Evolutionary conservation across 1,140 invertebrate genomes (phyloP).

Genomic region (Drosophila nebulosa): DNA sequence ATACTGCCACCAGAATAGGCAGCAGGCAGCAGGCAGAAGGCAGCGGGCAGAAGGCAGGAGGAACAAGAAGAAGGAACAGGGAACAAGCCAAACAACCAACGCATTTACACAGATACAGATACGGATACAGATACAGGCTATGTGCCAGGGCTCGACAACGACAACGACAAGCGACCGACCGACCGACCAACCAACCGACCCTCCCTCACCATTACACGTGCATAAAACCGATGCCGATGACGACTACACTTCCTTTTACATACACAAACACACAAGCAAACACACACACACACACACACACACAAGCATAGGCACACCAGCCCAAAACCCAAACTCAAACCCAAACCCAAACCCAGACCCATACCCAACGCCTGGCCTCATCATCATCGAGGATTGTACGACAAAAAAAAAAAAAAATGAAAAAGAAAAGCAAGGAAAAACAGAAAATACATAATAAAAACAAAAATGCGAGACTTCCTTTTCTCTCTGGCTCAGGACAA

Average conservation of each 20-base stretch:
- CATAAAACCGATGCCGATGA: constrained; percentile 35
- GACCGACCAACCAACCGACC: constrained; percentile 11
- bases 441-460: constrained; percentile 35
- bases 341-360: constrained; percentile 46
- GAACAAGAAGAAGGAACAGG: constrained; percentile 23
- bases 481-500: not conserved
- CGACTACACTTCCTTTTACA: constrained; percentile 75
- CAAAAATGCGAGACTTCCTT: not conserved
- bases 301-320: not conserved
- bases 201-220: constrained; percentile 41
- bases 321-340: constrained; percentile 37
- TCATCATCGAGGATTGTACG: constrained; percentile 56
- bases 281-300: not conserved
- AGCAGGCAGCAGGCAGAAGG: constrained; percentile 2
- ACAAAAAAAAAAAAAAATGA: not conserved
- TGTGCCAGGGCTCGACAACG: constrained; percentile 3
- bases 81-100: constrained; percentile 55
- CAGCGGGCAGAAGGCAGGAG: constrained; percentile 2
- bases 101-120: constrained; percentile 70
- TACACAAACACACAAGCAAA: constrained; percentile 11
- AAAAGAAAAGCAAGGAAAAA: constrained; percentile 37
- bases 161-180: not conserved
- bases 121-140: constrained; percentile 63
- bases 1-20: constrained; percentile 7
- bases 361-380: constrained; percentile 50